phyloP scores from a whole-genome alignment of 2,113 vertebrate species.

The Aptenodytes patagonicus region DNA sequence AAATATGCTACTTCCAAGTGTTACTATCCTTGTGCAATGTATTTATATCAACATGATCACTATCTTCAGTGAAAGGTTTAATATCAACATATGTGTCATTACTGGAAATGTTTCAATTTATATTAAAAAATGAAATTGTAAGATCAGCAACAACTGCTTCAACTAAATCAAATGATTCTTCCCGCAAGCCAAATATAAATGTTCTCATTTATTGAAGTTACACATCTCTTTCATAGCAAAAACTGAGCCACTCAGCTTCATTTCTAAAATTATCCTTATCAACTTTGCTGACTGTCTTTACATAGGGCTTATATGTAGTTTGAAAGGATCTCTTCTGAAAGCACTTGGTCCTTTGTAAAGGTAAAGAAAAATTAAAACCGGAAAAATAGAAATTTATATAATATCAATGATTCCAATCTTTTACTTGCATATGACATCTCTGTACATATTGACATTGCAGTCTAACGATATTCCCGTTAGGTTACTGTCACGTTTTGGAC shows the following conservation, averaged over 20 bases:
- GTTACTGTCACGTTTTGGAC: neutral
- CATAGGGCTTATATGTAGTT: neutral
- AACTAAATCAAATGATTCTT: conserved; percentile 33
- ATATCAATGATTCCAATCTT: neutral
- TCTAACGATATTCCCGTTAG: neutral
- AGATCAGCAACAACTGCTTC: conserved; percentile 45
- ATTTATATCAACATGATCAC: conserved; percentile 33
- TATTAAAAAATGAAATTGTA: conserved; percentile 54
- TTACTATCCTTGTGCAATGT: neutral
- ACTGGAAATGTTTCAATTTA: conserved; percentile 40
- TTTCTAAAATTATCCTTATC: conserved; percentile 41
- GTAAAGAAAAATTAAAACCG: neutral
- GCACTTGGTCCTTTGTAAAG: neutral
- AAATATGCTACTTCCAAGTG: neutral
- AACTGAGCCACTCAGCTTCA: neutral
- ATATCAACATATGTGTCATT: conserved; percentile 23
- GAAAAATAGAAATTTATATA: neutral
- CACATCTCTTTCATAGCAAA: neutral
- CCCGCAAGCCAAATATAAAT: conserved; percentile 9
- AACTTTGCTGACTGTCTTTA: conserved; percentile 15
- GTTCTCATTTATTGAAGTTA: conserved; percentile 14
- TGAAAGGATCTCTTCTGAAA: neutral
- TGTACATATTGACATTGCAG: neutral
- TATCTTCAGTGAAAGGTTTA: conserved; percentile 12
- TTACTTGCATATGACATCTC: neutral